Percentiles rank a stretch among this genome's conserved stretches.
Conservation (phyloP, 1,140 invertebrate species). For the Trinorchestia longiramus region DNA sequence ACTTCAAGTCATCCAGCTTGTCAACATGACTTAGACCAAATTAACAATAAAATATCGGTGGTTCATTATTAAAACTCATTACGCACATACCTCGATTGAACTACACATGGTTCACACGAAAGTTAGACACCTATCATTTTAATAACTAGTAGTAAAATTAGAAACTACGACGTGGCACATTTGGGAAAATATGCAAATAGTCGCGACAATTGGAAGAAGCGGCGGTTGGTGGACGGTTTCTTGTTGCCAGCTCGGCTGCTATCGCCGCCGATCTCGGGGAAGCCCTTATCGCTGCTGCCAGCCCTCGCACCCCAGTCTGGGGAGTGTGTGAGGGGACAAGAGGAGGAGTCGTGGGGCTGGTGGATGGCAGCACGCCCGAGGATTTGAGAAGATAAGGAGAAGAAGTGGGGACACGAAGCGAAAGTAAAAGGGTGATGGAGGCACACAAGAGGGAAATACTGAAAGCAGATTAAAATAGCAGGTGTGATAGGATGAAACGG, state of each 20-base stretch:
- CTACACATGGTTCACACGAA: not conserved
- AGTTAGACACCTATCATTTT: not conserved
- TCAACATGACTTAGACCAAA: not conserved
- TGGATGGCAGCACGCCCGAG: not conserved
- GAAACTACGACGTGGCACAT: not conserved
- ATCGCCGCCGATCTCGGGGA: slow-evolving; percentile 19
- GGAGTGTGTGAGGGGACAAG: not conserved
- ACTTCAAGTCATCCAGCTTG: not conserved
- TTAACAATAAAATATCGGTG: not conserved
- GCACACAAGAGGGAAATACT: not conserved
- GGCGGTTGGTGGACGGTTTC: not conserved
- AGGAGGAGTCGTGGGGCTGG: not conserved
- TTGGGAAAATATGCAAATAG: not conserved
- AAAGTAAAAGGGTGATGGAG: not conserved
- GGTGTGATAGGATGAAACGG: not conserved
- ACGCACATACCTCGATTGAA: not conserved
- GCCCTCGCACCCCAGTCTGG: not conserved
- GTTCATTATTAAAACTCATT: not conserved
- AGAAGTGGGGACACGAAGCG: not conserved
- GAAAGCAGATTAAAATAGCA: not conserved
- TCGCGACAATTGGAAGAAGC: slow-evolving; percentile 38
- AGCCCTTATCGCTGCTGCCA: slow-evolving; percentile 2
- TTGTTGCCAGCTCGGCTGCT: slow-evolving; percentile 20
- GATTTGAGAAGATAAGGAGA: not conserved
- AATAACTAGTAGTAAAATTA: not conserved